A percentile compares a stretch with the other conserved stretches of the same genome.
Conservation (phyloP, 2,888 invertebrate genomes). For the Sipha maydis region DNA sequence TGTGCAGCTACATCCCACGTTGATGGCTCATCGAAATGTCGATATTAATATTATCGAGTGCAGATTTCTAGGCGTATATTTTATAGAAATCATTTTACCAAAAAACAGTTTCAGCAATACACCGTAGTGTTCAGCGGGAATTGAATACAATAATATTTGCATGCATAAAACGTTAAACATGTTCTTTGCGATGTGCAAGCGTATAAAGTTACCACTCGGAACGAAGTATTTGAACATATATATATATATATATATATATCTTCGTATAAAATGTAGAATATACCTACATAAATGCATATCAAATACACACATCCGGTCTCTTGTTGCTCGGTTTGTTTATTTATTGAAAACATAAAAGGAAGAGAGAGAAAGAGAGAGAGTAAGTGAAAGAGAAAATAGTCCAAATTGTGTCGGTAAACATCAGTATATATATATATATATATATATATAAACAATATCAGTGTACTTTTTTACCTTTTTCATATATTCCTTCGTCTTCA, state of each 20-base stretch:
- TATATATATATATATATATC: not conserved
- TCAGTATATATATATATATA: no score
- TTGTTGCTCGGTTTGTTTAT: constrained; percentile 34
- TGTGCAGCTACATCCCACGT: no score
- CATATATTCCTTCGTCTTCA: not conserved
- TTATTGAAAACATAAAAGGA: not conserved
- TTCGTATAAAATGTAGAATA: not conserved
- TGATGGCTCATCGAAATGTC: not conserved
- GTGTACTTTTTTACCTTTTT: not conserved
- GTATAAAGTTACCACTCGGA: not conserved
- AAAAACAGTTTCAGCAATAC: not conserved
- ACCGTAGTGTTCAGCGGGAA: not conserved
- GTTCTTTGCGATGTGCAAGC: not conserved
- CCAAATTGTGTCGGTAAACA: not conserved
- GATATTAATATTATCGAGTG: no score
- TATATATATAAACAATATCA: not conserved
- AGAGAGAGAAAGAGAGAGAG: not conserved
- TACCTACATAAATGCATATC: not conserved
- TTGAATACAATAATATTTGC: not conserved
- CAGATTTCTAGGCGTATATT: no score
- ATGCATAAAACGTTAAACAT: not conserved
- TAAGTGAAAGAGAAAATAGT: not conserved
- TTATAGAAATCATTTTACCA: not conserved
- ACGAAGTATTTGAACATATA: not conserved
- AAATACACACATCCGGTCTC: constrained; percentile 11